A percentile compares a stretch with the other conserved stretches of the same genome.
Conservation (phyloP, 1,140 invertebrate species). For the Eriosoma lanigerum region DNA sequence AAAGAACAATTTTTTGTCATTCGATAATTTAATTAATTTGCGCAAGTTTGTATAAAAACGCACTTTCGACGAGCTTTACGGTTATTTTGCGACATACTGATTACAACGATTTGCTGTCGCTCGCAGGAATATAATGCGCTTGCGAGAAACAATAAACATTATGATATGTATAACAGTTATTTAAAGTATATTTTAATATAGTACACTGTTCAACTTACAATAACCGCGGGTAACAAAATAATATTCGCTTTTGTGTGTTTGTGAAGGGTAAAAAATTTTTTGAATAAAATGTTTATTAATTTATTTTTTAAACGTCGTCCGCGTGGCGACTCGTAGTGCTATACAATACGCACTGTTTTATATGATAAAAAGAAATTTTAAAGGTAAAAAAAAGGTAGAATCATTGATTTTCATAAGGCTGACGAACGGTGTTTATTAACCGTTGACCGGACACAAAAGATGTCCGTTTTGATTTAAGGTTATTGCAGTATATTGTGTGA, state of each 20-base stretch:
- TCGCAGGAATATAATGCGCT: too few species aligned
- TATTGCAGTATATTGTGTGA: neutral
- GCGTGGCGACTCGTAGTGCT: too few species aligned
- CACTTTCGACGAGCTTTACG: too few species aligned
- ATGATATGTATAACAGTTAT: too few species aligned
- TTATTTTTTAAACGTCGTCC: neutral
- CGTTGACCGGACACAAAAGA: neutral
- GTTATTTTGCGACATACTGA: too few species aligned
- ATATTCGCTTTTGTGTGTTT: neutral
- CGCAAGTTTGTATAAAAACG: too few species aligned
- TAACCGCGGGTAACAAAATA: neutral
- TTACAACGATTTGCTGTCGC: too few species aligned
- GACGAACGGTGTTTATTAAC: neutral
- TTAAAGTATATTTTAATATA: too few species aligned
- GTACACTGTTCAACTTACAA: too few species aligned
- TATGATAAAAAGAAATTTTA: neutral
- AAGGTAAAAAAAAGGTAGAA: neutral
- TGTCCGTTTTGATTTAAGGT: conserved; percentile 22
- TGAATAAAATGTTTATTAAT: neutral
- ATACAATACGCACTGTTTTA: neutral
- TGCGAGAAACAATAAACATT: too few species aligned
- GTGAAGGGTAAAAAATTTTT: neutral
- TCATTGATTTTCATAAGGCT: neutral
- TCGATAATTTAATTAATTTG: too few species aligned
- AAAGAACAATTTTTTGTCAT: too few species aligned